Conservation (phyloP, 2,113 vertebrate species). For the Lepus europaeus region DNA sequence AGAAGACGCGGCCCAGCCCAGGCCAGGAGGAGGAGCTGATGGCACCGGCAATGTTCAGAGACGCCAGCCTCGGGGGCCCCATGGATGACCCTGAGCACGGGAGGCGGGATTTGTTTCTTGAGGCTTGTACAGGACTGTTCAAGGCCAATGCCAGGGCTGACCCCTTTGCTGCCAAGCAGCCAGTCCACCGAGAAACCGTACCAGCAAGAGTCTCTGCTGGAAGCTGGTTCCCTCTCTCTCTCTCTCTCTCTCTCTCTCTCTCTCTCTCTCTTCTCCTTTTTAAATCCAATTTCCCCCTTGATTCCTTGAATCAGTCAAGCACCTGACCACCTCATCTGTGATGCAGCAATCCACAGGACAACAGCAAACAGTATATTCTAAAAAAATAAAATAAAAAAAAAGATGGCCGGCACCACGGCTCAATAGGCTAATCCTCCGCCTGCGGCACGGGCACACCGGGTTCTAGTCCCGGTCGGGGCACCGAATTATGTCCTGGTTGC, state of each 20-base stretch:
- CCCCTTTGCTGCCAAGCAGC: background rate
- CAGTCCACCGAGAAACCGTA: background rate
- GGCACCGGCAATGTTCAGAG: fast-evolving
- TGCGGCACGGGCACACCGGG: too few species aligned
- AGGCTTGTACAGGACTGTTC: background rate
- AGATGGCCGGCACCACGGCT: too few species aligned
- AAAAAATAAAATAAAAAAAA: too few species aligned
- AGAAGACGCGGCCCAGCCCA: background rate
- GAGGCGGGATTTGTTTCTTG: background rate
- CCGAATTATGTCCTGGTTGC: too few species aligned
- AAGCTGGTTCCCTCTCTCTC: too few species aligned
- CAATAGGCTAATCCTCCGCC: too few species aligned
- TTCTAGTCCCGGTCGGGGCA: too few species aligned
- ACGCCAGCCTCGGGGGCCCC: background rate
- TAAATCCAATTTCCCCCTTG: background rate
- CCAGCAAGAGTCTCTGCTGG: background rate
- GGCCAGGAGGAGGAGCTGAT: background rate
- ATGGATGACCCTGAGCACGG: background rate
- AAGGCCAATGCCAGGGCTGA: background rate
- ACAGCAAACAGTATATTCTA: background rate
- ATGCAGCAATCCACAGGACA: background rate
- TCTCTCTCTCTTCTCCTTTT: fast-evolving
- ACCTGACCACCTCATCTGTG: background rate
- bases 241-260: background rate
- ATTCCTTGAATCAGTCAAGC: background rate